Base-by-base conservation (phyloP, 2,113 vertebrate genomes). In the Scortum barcoo region DNA sequence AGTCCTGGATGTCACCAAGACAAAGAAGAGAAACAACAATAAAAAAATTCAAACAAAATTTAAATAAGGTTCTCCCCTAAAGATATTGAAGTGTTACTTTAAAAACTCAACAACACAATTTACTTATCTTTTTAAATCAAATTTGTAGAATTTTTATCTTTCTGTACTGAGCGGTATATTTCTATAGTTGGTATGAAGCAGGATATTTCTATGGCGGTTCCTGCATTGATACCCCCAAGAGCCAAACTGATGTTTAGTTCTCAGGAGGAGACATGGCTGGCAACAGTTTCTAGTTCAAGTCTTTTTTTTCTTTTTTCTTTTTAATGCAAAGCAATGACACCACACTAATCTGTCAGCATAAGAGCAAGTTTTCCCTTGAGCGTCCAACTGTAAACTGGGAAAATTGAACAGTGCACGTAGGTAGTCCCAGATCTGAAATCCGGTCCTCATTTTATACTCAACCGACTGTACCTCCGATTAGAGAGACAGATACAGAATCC, bases 321-420 rank as follows among this genome's bases (percentile, higher is more conserved):
- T 92, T 85, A 95, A 96, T 94, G 93, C 91, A 95, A 95, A 96
- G 96, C 94, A 95, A 94, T 95, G 93, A 97, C 93, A 96, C 95
- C 91, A 88, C 91, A 91, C 95, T 95, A 80, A 91, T 88, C 87
- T 92, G 94, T 95, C 95, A 95, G 95, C 95, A 95, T 96, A 95
- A 95, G 96, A 97, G 95, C 95, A 96, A 96, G 92, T 97, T 97
- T 98, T 98, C 97, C 97, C 97, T 97, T 96, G 95, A 97, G 95
- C 91, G 96, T 96, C 89, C 96, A 95, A 96, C 96, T 98, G 97
- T 99, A 98, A 99, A 99, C 97, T 97, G 97, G 97, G 97, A 98
- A 97, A 97, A 97, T 96, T 96, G 96, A 98, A 97, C 97, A 99
- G 98, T 98, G 98, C 98, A 99, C 94, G 96, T 93, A 96, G 96